Percentiles rank a stretch among this genome's conserved stretches.
Evolutionary conservation across 2,888 invertebrate genomes (phyloP).

Genomic region (Cecidostiba fungosa): DNA sequence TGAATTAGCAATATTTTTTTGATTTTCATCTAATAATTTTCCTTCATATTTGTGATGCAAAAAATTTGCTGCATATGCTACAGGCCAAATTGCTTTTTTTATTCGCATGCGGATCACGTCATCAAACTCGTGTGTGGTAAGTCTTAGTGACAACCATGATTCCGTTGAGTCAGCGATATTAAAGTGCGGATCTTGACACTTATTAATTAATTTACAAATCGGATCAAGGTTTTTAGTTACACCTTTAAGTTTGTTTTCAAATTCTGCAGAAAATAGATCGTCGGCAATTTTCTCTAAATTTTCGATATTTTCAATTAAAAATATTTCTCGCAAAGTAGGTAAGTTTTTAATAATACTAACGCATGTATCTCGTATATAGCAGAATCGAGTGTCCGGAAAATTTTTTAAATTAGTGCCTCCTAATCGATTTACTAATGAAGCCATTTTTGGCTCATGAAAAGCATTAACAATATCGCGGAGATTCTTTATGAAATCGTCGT

Average conservation of each 20-base stretch:
- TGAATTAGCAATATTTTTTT: neutral
- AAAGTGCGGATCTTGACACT: slow-evolving; percentile 26
- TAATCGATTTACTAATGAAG: neutral
- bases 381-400: neutral
- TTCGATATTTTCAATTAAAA: neutral
- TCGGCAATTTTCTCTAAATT: neutral
- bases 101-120: neutral
- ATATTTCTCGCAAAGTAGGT: neutral
- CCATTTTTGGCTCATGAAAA: slow-evolving; percentile 27
- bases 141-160: slow-evolving; percentile 17
- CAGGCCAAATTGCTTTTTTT: neutral
- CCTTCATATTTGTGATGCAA: slow-evolving; percentile 40
- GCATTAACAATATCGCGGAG: slow-evolving; percentile 17
- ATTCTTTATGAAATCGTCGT: slow-evolving; percentile 2
- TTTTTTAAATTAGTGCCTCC: slow-evolving; percentile 36
- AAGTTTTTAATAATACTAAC: slow-evolving; percentile 17
- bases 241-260: neutral
- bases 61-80: slow-evolving; percentile 23
- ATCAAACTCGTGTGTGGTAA: neutral
- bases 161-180: slow-evolving; percentile 41
- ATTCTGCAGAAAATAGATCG: neutral
- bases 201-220: slow-evolving; percentile 36
- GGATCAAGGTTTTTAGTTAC: slow-evolving; percentile 24
- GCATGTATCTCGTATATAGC: slow-evolving; percentile 5
- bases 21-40: slow-evolving; percentile 8